Evolutionary conservation across 2,888 invertebrate genomes (phyloP).

Genomic region (Germaria angustata): DNA sequence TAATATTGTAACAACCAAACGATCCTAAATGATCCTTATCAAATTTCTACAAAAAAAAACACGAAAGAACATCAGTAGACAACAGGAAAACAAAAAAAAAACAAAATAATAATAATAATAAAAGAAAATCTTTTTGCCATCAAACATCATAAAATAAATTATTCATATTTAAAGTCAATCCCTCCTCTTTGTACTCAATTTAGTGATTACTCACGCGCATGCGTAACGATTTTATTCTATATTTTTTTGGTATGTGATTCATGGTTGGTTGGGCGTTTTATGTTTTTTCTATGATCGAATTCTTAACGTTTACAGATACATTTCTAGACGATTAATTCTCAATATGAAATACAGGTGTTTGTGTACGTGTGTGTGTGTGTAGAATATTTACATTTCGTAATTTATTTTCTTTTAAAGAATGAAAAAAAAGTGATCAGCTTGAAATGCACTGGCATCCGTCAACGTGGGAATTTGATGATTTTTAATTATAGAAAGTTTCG

Average conservation of each 20-base stretch:
- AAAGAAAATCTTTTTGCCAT: constrained; percentile 11
- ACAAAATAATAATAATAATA: constrained; percentile 16
- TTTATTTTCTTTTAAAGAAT: not conserved
- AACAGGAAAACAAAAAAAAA: not conserved
- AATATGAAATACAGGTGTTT: not conserved
- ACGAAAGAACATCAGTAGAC: constrained; percentile 8
- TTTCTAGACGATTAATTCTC: constrained; percentile 43
- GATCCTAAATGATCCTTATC: constrained; percentile 63
- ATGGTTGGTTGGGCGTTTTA: constrained; percentile 17
- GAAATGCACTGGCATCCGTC: not conserved
- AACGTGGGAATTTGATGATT: not conserved
- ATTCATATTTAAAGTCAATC: constrained; percentile 37
- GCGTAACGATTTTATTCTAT: constrained; percentile 22
- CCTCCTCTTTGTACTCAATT: constrained; percentile 7
- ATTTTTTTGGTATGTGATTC: constrained; percentile 42
- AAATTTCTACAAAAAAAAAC: constrained; percentile 8
- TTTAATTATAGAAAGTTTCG: too few relatives aligned
- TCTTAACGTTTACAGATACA: constrained; percentile 32
- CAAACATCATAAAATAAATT: constrained; percentile 29
- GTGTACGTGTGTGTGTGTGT: constrained; percentile 15
- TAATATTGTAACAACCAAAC: constrained; percentile 30
- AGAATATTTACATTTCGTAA: too few relatives aligned
- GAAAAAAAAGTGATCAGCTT: constrained; percentile 7
- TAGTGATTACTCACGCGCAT: constrained; percentile 60
- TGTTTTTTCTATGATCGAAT: constrained; percentile 9